A percentile compares a stretch with the other conserved stretches of the same genome.
Evolutionary conservation across 2,888 invertebrate genomes (phyloP).

Genomic region (Cistogaster globosa): DNA sequence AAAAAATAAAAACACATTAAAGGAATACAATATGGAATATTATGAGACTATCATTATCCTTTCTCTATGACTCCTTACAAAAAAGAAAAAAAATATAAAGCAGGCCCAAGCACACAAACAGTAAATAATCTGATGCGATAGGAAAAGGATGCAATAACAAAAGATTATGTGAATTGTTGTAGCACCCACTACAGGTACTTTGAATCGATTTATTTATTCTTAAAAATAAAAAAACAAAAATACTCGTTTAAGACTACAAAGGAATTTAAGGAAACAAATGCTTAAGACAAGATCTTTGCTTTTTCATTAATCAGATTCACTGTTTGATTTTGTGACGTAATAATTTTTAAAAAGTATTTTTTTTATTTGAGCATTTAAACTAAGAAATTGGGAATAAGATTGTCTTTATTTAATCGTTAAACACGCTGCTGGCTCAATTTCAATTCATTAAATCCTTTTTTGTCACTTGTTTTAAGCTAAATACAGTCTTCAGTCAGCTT

Average conservation of each 20-base stretch:
- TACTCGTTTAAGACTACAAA: conserved; percentile 9
- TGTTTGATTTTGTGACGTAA: conserved; percentile 21
- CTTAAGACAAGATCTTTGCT: conserved; percentile 56
- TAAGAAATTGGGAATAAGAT: background rate
- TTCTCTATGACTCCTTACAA: conserved; percentile 52
- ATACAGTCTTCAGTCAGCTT: no score
- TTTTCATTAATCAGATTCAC: conserved; percentile 1
- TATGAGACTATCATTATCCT: conserved; percentile 31
- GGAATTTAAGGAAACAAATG: conserved; percentile 59
- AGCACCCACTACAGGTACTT: conserved; percentile 66
- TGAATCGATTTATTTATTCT: conserved; percentile 2
- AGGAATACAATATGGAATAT: conserved; percentile 1
- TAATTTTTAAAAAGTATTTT: conserved; percentile 27
- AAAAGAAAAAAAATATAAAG: background rate
- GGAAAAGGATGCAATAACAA: conserved; percentile 57
- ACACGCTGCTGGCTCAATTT: background rate
- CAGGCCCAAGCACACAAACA: conserved; percentile 13
- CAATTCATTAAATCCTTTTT: no score
- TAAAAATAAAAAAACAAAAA: background rate
- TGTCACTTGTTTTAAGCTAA: no score
- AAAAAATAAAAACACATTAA: conserved; percentile 18
- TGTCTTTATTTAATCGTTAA: background rate
- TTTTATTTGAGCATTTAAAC: background rate
- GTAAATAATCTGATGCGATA: conserved; percentile 52
- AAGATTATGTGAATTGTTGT: conserved; percentile 48